These are phyloP conservation scores for Protonibea diacanthus DNA, from an alignment of 2,797 vertebrate species.

Conservation along the genomic window DNA sequence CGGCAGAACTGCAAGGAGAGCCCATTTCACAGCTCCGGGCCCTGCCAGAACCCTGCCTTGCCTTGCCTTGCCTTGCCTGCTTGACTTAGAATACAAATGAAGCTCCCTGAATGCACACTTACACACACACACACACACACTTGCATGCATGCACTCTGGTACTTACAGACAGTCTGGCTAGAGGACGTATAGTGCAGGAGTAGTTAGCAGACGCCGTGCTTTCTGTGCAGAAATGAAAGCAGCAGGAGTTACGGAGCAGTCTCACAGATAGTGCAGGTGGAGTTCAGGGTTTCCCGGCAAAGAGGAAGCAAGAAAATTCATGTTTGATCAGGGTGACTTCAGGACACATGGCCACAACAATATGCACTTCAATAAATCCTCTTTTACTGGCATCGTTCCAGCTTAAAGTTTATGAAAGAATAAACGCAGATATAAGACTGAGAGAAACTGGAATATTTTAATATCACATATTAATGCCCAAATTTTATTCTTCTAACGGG, in stretches of 20 bases:
- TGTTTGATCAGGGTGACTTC: background rate
- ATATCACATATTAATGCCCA: background rate
- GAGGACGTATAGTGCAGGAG: conserved; percentile 52
- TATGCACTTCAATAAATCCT: background rate
- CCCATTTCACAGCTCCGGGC: conserved; percentile 82
- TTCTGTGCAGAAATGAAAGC: conserved; percentile 46
- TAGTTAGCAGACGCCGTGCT: conserved; percentile 37
- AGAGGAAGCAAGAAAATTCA: background rate
- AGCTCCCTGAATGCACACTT: conserved; percentile 79
- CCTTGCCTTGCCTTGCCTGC: conserved; percentile 73
- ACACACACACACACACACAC: conserved; percentile 67
- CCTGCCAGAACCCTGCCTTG: conserved; percentile 81
- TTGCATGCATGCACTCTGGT: conserved; percentile 55
- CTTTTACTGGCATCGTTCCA: background rate
- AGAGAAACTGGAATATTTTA: background rate
- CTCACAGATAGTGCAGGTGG: background rate
- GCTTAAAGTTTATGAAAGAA: background rate
- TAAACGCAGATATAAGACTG: background rate
- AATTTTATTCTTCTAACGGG: background rate
- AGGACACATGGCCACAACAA: background rate
- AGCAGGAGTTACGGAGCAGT: conserved; percentile 7
- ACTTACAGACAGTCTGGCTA: conserved; percentile 67
- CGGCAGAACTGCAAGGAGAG: conserved; percentile 82
- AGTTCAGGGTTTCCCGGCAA: background rate
- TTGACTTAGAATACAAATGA: conserved; percentile 86